Conservation (phyloP, 2,797 vertebrate genomes). For the Leptodactylus fallax region DNA sequence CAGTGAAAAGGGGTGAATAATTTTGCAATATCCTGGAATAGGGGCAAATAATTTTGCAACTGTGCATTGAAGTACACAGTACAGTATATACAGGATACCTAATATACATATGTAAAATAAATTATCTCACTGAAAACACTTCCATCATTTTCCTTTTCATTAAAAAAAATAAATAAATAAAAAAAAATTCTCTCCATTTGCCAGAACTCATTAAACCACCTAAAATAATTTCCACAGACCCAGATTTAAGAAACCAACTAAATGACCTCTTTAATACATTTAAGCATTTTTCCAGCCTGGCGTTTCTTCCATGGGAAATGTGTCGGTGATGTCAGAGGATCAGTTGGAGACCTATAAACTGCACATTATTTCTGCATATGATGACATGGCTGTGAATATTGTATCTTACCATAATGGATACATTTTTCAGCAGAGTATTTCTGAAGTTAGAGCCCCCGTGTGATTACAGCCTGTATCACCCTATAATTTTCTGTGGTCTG, state of each 20-base stretch:
- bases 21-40: no score
- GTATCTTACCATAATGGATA: slow-evolving; percentile 38
- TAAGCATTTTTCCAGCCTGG: slow-evolving; percentile 53
- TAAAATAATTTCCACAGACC: slow-evolving; percentile 49
- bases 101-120: slow-evolving; percentile 31
- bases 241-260: slow-evolving; percentile 45
- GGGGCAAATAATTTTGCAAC: not conserved
- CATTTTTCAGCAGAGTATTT: slow-evolving; percentile 51
- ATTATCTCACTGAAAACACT: slow-evolving; percentile 37
- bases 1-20: not conserved
- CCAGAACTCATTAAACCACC: slow-evolving; percentile 34
- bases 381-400: slow-evolving; percentile 57
- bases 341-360: slow-evolving; percentile 47
- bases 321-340: slow-evolving; percentile 58
- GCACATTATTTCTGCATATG: slow-evolving; percentile 52
- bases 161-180: not conserved
- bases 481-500: slow-evolving; percentile 60
- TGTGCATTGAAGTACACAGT: not conserved
- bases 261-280: slow-evolving; percentile 55
- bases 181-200: slow-evolving; percentile 17
- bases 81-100: not conserved
- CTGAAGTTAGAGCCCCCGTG: slow-evolving; percentile 48
- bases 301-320: slow-evolving; percentile 60
- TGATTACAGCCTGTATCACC: slow-evolving; percentile 51
- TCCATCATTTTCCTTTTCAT: slow-evolving; percentile 21